Evolutionary conservation across 2,113 vertebrate species (phyloP).

Genomic region (Thamnaconus septentrionalis): DNA sequence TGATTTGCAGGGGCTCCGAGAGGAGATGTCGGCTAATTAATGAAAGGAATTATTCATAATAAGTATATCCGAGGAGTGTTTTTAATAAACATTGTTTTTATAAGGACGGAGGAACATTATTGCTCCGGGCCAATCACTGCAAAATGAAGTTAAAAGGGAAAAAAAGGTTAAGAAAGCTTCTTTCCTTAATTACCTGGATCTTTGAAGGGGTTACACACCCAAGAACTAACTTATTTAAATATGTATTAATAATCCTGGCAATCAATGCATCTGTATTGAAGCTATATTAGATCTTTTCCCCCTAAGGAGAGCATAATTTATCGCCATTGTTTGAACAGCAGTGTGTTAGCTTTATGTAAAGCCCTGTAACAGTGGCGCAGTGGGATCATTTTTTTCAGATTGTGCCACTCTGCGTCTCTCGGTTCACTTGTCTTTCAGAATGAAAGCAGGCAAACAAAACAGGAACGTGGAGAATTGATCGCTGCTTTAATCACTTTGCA

Average conservation of each 20-base stretch:
- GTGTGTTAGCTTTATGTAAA: conserved; percentile 38
- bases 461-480: no score
- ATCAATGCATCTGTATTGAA: conserved; percentile 19
- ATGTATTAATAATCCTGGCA: conserved; percentile 29
- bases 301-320: conserved; percentile 10
- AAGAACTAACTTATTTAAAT: conserved; percentile 46
- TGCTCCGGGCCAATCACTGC: conserved; percentile 75
- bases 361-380: conserved; percentile 24
- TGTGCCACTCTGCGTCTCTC: conserved; percentile 42
- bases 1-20: conserved; percentile 72
- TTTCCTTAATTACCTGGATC: conserved; percentile 72
- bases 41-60: conserved; percentile 81
- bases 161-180: conserved; percentile 76
- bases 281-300: conserved; percentile 10
- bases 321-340: conserved; percentile 30
- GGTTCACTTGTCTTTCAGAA: conserved; percentile 33
- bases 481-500: no score
- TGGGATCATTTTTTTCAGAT: conserved; percentile 33
- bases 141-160: conserved; percentile 43
- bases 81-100: conserved; percentile 80
- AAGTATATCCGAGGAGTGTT: conserved; percentile 73
- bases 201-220: conserved; percentile 61
- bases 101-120: conserved; percentile 74
- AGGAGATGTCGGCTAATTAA: conserved; percentile 77
- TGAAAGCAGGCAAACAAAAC: conserved; percentile 16